Evolutionary conservation across 2,888 invertebrate genomes (phyloP).

Genomic region (Cotesia congregata): DNA sequence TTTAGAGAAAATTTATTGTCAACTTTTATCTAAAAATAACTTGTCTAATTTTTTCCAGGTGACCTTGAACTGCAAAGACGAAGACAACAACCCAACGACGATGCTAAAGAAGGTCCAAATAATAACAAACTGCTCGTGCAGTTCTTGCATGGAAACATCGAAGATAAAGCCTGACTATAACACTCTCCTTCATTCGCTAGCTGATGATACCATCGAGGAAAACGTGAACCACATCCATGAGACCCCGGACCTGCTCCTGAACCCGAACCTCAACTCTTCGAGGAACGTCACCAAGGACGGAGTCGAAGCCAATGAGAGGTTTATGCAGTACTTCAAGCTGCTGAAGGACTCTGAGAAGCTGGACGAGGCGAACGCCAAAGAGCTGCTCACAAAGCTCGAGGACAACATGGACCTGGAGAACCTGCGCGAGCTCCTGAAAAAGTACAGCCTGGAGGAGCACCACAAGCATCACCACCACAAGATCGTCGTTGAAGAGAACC

Average conservation of each 20-base stretch:
- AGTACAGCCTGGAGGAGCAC: constrained; percentile 55
- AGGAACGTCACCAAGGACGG: constrained; percentile 69
- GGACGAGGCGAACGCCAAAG: constrained; percentile 62
- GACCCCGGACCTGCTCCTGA: constrained; percentile 66
- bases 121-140: constrained; percentile 78
- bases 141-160: constrained; percentile 73
- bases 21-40: neutral
- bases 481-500: constrained; percentile 18
- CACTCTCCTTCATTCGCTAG: constrained; percentile 61
- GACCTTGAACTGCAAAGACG: constrained; percentile 74
- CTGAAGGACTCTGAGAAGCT: constrained; percentile 59
- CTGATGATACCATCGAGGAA: constrained; percentile 62
- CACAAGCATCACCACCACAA: constrained; percentile 62
- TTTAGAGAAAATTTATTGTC: neutral
- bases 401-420: constrained; percentile 61
- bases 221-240: constrained; percentile 63
- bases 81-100: constrained; percentile 71
- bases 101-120: constrained; percentile 77
- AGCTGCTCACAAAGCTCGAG: constrained; percentile 60
- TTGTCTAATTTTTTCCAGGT: constrained; percentile 68
- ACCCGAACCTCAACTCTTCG: constrained; percentile 61
- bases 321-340: constrained; percentile 69
- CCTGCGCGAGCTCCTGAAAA: constrained; percentile 58
- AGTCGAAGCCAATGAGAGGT: constrained; percentile 70
- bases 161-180: constrained; percentile 66